These are phyloP conservation scores for Parnassius mnemosyne DNA, from an alignment of 2,888 invertebrate genomes.

Conservation along the genomic window DNA sequence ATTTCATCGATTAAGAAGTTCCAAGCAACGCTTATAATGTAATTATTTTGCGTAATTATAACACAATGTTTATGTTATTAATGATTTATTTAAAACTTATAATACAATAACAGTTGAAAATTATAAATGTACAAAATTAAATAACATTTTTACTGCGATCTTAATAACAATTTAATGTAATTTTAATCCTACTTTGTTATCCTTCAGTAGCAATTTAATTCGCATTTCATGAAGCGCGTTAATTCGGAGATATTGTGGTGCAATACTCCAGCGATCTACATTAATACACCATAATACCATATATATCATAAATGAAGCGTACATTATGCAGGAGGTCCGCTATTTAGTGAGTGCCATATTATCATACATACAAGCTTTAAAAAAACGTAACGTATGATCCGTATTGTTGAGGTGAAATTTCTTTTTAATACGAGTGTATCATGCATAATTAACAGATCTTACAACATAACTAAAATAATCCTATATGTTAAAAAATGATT, in stretches of 20 bases:
- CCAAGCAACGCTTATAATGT: background rate
- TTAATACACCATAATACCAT: constrained; percentile 20
- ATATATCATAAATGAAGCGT: constrained; percentile 25
- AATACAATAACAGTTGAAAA: background rate
- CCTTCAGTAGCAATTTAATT: constrained; percentile 55
- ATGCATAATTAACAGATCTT: too few relatives aligned
- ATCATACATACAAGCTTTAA: constrained; percentile 12
- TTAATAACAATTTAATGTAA: too few relatives aligned
- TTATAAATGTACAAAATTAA: constrained; percentile 1
- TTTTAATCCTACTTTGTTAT: background rate
- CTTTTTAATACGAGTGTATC: too few relatives aligned
- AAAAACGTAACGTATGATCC: constrained; percentile 9
- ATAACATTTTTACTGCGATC: too few relatives aligned
- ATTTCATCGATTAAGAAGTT: constrained; percentile 42
- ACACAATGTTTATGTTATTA: too few relatives aligned
- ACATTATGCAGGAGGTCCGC: constrained; percentile 25
- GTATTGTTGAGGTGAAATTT: background rate
- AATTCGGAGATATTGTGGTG: constrained; percentile 30
- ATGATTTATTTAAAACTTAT: too few relatives aligned
- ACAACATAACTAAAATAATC: too few relatives aligned
- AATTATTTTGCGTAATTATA: background rate
- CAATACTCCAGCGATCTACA: constrained; percentile 22
- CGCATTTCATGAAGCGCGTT: constrained; percentile 58
- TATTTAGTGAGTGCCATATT: constrained; percentile 32
- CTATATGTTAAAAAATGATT: too few relatives aligned